These are phyloP conservation scores for Nettapus auritus DNA, from an alignment of 2,113 vertebrate genomes.

Conservation along the genomic window DNA sequence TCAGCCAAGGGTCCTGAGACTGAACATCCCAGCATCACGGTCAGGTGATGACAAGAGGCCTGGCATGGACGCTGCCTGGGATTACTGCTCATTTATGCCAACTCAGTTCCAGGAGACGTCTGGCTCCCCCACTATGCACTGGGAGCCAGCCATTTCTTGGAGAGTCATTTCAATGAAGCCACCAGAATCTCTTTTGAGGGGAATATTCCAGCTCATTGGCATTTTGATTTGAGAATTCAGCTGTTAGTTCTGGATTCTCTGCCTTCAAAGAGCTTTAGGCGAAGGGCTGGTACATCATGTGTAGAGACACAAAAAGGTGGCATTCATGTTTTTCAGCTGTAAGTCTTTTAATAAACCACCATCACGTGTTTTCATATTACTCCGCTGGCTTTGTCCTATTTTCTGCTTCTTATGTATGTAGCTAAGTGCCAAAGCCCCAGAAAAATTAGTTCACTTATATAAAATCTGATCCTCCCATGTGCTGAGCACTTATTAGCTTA, in stretches of 20 bases:
- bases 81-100: slow-evolving; percentile 25
- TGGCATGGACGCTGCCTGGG: not conserved
- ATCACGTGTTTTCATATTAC: not conserved
- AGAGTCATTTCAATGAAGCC: slow-evolving; percentile 19
- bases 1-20: not conserved
- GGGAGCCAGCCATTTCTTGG: slow-evolving; percentile 29
- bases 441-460: slow-evolving; percentile 23
- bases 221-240: slow-evolving; percentile 58
- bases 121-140: not conserved
- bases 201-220: slow-evolving; percentile 47
- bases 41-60: not conserved
- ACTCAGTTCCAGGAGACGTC: slow-evolving; percentile 16
- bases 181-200: slow-evolving; percentile 22
- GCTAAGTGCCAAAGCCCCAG: not conserved
- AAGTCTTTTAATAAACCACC: slow-evolving; percentile 36
- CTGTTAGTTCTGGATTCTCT: slow-evolving; percentile 56
- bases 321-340: slow-evolving; percentile 48
- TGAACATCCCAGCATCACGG: not conserved
- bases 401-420: slow-evolving; percentile 30
- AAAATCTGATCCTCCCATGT: slow-evolving; percentile 21
- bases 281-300: not conserved
- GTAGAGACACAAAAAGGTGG: not conserved
- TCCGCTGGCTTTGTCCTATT: not conserved
- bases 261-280: not conserved
- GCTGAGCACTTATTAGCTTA: slow-evolving; percentile 6